Evolutionary conservation across 2,888 invertebrate species (phyloP).

Genomic region (Dynastes tityus): DNA sequence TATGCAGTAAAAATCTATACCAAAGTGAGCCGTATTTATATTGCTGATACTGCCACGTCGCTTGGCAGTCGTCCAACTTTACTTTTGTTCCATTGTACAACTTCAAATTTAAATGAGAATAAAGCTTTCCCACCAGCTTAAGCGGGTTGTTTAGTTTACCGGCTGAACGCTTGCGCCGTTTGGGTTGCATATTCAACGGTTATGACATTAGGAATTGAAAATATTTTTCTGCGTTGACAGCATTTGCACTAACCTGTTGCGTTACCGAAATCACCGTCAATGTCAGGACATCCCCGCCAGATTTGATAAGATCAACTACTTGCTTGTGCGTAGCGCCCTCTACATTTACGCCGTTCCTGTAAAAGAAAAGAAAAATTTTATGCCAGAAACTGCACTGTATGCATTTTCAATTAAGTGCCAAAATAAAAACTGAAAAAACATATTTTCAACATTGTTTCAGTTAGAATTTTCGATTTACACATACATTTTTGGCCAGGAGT

Average conservation of each 20-base stretch:
- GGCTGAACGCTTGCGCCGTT: background rate
- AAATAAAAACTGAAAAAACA: background rate
- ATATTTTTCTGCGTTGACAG: background rate
- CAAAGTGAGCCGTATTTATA: too few species aligned
- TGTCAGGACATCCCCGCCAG: constrained; percentile 96
- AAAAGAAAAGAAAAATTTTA: constrained; percentile 64
- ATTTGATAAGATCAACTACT: constrained; percentile 99
- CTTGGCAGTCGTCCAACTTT: too few species aligned
- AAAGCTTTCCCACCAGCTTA: too few species aligned
- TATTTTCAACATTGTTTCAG: background rate
- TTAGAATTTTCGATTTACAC: too few species aligned
- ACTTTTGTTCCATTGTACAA: too few species aligned
- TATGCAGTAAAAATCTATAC: too few species aligned
- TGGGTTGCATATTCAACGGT: background rate
- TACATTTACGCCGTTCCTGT: constrained; percentile 97
- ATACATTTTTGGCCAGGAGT: too few species aligned
- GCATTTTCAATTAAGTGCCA: too few species aligned
- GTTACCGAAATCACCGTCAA: constrained; percentile 97
- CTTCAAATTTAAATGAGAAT: too few species aligned
- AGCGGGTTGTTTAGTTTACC: too few species aligned
- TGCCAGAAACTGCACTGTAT: too few species aligned
- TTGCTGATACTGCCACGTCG: too few species aligned
- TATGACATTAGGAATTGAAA: background rate
- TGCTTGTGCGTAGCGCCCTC: constrained; percentile 99
- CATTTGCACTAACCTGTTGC: constrained; percentile 78